These are phyloP conservation scores for Dinomys branickii DNA, from an alignment of 2,113 vertebrate species.

Conservation along the genomic window DNA sequence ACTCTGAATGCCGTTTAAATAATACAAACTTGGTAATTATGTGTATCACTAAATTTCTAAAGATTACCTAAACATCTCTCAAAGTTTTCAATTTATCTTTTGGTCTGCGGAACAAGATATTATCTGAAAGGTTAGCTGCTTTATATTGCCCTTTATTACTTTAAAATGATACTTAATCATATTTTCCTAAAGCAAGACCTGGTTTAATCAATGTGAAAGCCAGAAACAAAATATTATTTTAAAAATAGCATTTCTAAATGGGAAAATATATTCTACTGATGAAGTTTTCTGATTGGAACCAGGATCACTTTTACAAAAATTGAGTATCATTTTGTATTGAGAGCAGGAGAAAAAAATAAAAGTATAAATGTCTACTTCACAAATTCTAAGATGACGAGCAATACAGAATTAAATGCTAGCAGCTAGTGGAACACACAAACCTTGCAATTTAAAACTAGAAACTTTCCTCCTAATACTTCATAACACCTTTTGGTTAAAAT, in stretches of 20 bases:
- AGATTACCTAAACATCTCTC: conserved; percentile 34
- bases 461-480: conserved; percentile 30
- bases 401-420: conserved; percentile 52
- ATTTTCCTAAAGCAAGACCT: conserved; percentile 64
- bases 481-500: conserved; percentile 40
- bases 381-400: conserved; percentile 52
- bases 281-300: conserved; percentile 56
- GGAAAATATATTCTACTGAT: conserved; percentile 32
- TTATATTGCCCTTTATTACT: conserved; percentile 44
- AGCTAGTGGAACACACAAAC: conserved; percentile 57
- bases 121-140: conserved; percentile 42
- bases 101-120: conserved; percentile 32
- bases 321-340: conserved; percentile 41
- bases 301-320: conserved; percentile 51
- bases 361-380: conserved; percentile 31
- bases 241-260: conserved; percentile 56
- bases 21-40: background rate
- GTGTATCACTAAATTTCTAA: background rate
- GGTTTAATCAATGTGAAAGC: conserved; percentile 57
- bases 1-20: conserved; percentile 3
- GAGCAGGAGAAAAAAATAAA: conserved; percentile 19
- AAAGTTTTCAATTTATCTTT: conserved; percentile 54
- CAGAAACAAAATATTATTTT: conserved; percentile 61
- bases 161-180: conserved; percentile 50
- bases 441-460: conserved; percentile 47